Percentiles rank a stretch among this genome's conserved stretches.
phyloP scores from a whole-genome alignment of 2,797 vertebrate genomes.

The Thaleichthys pacificus region DNA sequence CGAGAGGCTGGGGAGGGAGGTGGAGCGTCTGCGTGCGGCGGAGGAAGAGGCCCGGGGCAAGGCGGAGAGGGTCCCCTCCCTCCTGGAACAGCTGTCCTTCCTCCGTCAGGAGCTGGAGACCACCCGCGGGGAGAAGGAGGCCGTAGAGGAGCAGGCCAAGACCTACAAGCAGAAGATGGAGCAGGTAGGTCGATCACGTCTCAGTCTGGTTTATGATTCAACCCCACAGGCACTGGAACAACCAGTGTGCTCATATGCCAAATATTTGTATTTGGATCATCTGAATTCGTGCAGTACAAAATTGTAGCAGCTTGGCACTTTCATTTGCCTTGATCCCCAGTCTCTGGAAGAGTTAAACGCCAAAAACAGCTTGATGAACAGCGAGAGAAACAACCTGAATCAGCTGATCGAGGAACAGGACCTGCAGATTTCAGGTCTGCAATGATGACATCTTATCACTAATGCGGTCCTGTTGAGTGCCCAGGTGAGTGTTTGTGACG shows the following conservation, averaged over 20 bases:
- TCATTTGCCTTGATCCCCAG: constrained; percentile 61
- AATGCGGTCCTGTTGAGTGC: too few relatives aligned
- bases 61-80: constrained; percentile 73
- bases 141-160: constrained; percentile 75
- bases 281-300: neutral
- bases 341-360: constrained; percentile 85
- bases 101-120: constrained; percentile 84
- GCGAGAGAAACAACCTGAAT: constrained; percentile 86
- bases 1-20: constrained; percentile 79
- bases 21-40: constrained; percentile 78
- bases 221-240: too few relatives aligned
- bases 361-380: constrained; percentile 83
- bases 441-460: constrained; percentile 8
- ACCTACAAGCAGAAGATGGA: constrained; percentile 70
- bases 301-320: neutral
- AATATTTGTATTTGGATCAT: neutral
- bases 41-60: constrained; percentile 82
- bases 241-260: neutral
- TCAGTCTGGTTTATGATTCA: neutral
- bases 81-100: constrained; percentile 86
- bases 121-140: constrained; percentile 79
- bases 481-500: neutral
- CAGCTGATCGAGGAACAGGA: constrained; percentile 80
- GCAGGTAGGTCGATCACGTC: neutral
- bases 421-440: constrained; percentile 82